These are phyloP conservation scores for Nipponacmea schrenckii DNA, from an alignment of 2,888 invertebrate genomes.

Conservation along the genomic window DNA sequence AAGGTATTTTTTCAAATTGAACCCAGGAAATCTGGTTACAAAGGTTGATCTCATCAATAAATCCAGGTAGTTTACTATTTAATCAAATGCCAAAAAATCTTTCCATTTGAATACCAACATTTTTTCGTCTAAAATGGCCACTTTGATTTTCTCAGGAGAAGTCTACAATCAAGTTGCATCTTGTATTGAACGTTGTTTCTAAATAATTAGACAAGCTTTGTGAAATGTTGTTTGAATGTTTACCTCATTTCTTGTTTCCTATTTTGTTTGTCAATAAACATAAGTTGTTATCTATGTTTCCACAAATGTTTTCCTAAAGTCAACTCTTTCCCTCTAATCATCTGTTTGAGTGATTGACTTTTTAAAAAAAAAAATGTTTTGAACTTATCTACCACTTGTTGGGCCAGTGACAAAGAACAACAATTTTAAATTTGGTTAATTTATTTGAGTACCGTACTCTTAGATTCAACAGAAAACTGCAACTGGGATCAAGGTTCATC, in stretches of 20 bases:
- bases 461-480: no score
- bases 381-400: no score
- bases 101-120: neutral
- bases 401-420: no score
- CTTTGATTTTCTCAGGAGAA: neutral
- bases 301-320: neutral
- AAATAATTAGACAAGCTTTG: neutral
- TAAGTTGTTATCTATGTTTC: neutral
- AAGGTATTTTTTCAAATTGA: no score
- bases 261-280: constrained; percentile 8
- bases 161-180: neutral
- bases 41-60: constrained; percentile 2
- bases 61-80: neutral
- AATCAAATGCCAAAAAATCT: neutral
- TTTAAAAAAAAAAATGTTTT: no score
- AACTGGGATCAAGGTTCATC: no score
- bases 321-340: neutral
- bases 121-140: neutral
- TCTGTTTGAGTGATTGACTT: no score
- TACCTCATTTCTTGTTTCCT: neutral
- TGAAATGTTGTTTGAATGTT: neutral
- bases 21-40: no score
- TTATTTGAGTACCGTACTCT: no score
- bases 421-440: no score
- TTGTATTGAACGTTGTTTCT: neutral